A percentile compares a stretch with the other conserved stretches of the same genome.
Evolutionary conservation across 2,113 vertebrate genomes (phyloP).

Genomic region (Dipodomys merriami): DNA sequence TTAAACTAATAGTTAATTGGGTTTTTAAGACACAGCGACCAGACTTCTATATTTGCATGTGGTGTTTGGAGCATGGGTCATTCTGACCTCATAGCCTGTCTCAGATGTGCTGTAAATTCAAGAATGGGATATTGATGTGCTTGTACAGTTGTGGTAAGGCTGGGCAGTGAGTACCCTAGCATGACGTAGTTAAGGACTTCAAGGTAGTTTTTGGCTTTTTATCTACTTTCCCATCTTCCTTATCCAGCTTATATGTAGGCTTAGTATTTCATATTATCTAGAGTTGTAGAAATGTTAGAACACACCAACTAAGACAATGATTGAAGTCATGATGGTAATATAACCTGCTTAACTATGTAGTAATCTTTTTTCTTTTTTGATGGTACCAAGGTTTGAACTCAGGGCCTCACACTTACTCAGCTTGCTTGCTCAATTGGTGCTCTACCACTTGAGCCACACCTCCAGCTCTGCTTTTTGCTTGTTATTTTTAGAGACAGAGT

Average conservation of each 20-base stretch:
- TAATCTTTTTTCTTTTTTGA: too few species aligned
- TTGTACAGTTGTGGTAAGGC: not conserved
- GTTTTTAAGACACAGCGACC: slow-evolving; percentile 43
- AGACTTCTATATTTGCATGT: slow-evolving; percentile 58
- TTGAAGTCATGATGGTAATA: not conserved
- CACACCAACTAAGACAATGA: not conserved
- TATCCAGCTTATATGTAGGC: not conserved
- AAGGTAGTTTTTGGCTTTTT: not conserved
- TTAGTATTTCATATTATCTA: not conserved
- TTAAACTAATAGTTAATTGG: slow-evolving; percentile 26
- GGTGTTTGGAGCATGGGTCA: slow-evolving; percentile 53
- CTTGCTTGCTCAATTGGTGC: too few species aligned
- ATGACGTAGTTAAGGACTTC: slow-evolving; percentile 6
- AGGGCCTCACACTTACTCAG: too few species aligned
- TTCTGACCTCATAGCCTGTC: slow-evolving; percentile 47
- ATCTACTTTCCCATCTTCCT: not conserved
- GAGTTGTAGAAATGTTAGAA: slow-evolving; percentile 27
- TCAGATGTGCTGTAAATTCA: not conserved
- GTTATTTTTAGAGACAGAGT: too few species aligned
- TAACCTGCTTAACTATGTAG: too few species aligned
- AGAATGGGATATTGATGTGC: not conserved
- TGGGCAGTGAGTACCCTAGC: not conserved
- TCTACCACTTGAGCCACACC: too few species aligned
- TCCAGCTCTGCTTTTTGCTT: too few species aligned
- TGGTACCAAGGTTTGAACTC: too few species aligned